Conservation (phyloP, 2,113 vertebrate genomes). For the Chlorodrepanis virens region DNA sequence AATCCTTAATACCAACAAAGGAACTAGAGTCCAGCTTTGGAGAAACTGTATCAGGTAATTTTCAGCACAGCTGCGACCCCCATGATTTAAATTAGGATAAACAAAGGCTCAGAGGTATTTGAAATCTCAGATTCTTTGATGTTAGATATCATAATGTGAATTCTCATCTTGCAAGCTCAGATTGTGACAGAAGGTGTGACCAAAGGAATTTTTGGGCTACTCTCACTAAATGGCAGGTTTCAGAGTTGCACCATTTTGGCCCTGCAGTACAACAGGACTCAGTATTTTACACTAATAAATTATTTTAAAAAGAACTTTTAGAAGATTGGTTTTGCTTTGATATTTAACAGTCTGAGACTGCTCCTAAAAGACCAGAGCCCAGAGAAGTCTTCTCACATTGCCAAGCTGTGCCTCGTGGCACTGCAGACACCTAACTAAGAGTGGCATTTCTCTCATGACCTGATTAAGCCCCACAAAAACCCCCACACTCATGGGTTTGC, state of each 20-base stretch:
- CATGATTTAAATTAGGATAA: not conserved
- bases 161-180: not conserved
- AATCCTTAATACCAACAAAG: not conserved
- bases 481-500: not conserved
- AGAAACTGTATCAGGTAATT: not conserved
- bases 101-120: not conserved
- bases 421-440: not conserved
- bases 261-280: not conserved
- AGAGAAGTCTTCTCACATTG: not conserved
- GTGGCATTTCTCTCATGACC: not conserved
- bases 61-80: not conserved
- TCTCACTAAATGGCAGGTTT: not conserved
- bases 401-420: not conserved
- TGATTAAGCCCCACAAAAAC: not conserved
- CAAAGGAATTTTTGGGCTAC: not conserved
- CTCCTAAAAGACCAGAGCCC: not conserved
- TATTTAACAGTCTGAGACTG: not conserved
- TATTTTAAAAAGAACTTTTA: not conserved
- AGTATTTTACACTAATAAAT: rapidly evolving
- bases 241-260: not conserved
- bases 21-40: not conserved
- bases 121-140: not conserved
- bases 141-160: not conserved
- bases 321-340: not conserved
- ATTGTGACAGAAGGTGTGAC: not conserved